A percentile compares a stretch with the other conserved stretches of the same genome.
Evolutionary conservation across 2,888 invertebrate species (phyloP).

Genomic region (Glyphotaelius pellucidus): DNA sequence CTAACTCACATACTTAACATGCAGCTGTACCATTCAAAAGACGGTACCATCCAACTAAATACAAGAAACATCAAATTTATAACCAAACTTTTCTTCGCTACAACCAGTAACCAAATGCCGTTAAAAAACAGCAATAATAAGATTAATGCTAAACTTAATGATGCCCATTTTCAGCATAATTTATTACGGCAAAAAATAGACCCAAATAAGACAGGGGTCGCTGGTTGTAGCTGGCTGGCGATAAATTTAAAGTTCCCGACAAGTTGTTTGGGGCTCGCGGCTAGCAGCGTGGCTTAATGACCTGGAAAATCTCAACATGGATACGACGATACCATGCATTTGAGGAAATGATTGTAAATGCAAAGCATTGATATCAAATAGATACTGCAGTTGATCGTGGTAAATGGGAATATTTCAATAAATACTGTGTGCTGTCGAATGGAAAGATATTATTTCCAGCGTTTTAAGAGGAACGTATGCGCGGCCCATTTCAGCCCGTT

Average conservation of each 20-base stretch:
- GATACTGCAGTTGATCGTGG: not conserved
- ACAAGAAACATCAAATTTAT: not conserved
- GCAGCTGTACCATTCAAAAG: not conserved
- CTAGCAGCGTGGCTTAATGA: conserved; percentile 20
- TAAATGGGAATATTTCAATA: not conserved
- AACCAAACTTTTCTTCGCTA: not conserved
- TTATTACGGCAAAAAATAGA: not conserved
- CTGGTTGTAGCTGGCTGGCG: conserved; percentile 33
- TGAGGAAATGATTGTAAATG: not conserved
- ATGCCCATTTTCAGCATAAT: not conserved
- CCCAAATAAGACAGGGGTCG: conserved; percentile 3
- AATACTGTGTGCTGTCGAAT: not conserved
- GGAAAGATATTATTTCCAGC: not conserved
- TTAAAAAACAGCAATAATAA: not conserved
- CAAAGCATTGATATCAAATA: not conserved
- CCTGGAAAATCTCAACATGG: conserved; percentile 33
- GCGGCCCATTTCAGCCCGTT: no score
- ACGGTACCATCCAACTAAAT: not conserved
- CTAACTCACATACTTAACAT: no score
- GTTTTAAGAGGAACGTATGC: no score
- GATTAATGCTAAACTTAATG: conserved; percentile 17
- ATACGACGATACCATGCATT: conserved; percentile 28
- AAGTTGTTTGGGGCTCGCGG: conserved; percentile 41
- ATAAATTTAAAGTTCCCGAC: conserved; percentile 63
- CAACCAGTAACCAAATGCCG: not conserved